A percentile compares a stretch with the other conserved stretches of the same genome.
Conservation (phyloP, 2,888 invertebrate species). For the Drosophila picticornis region DNA sequence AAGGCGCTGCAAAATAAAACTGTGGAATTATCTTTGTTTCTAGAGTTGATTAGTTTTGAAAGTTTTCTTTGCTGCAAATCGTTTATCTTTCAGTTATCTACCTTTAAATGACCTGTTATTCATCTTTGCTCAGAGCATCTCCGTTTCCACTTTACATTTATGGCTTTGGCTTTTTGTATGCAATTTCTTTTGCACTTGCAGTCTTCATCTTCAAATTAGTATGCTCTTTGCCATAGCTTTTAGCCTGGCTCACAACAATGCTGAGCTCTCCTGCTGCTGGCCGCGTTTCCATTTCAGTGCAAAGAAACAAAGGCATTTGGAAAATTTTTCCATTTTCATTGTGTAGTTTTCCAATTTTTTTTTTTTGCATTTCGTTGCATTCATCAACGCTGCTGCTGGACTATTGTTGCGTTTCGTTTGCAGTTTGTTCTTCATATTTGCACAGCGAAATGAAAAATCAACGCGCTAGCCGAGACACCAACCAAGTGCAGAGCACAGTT, state of each 20-base stretch:
- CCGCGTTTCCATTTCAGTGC: slow-evolving; percentile 67
- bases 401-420: slow-evolving; percentile 50
- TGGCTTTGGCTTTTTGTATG: neutral
- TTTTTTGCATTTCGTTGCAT: slow-evolving; percentile 4
- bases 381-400: slow-evolving; percentile 17
- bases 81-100: neutral
- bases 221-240: slow-evolving; percentile 31
- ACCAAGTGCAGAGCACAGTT: slow-evolving; percentile 1
- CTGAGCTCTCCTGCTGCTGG: slow-evolving; percentile 25
- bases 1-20: neutral
- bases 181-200: slow-evolving; percentile 7
- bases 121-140: neutral
- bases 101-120: no score
- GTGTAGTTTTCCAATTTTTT: slow-evolving; percentile 7
- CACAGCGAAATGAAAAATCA: slow-evolving; percentile 76
- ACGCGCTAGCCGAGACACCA: slow-evolving; percentile 55
- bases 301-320: slow-evolving; percentile 72
- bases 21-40: neutral
- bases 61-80: neutral
- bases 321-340: slow-evolving; percentile 58
- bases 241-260: slow-evolving; percentile 56
- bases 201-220: slow-evolving; percentile 51
- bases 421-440: slow-evolving; percentile 78
- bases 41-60: neutral
- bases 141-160: slow-evolving; percentile 1